Percentiles rank a stretch among this genome's conserved stretches.
Evolutionary conservation across 2,797 vertebrate genomes (phyloP).

Genomic region (Avahi laniger): DNA sequence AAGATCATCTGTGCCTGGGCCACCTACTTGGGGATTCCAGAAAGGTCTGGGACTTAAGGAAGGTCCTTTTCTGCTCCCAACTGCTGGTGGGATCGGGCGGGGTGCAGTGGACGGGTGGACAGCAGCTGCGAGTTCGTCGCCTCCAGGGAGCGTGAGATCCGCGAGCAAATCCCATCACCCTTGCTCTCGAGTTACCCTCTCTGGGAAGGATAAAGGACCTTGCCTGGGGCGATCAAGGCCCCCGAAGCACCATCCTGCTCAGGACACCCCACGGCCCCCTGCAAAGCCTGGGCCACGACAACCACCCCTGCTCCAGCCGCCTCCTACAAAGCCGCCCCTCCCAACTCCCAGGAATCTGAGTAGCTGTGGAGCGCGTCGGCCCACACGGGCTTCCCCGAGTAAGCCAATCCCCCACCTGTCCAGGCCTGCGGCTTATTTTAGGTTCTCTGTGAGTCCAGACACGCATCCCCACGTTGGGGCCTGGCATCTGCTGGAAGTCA

Average conservation of each 20-base stretch:
- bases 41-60: background rate
- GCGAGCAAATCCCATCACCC: background rate
- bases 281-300: background rate
- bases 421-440: constrained; percentile 80
- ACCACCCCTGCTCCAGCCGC: accelerated
- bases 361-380: background rate
- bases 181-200: background rate
- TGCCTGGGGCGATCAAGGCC: accelerated
- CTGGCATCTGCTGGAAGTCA: constrained; percentile 69
- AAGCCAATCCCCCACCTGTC: constrained; percentile 80
- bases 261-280: background rate
- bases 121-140: background rate
- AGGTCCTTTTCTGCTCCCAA: background rate
- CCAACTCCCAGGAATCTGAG: background rate
- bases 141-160: background rate
- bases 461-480: background rate
- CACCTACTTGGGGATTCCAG: accelerated
- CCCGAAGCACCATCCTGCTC: background rate
- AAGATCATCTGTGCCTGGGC: accelerated
- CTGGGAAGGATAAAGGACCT: background rate
- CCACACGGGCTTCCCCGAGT: background rate
- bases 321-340: background rate
- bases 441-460: constrained; percentile 60
- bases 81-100: background rate
- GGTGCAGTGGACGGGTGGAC: background rate